A percentile compares a stretch with the other conserved stretches of the same genome.
Evolutionary conservation across 2,113 vertebrate genomes (phyloP).

Genomic region (Hystrix cristata): DNA sequence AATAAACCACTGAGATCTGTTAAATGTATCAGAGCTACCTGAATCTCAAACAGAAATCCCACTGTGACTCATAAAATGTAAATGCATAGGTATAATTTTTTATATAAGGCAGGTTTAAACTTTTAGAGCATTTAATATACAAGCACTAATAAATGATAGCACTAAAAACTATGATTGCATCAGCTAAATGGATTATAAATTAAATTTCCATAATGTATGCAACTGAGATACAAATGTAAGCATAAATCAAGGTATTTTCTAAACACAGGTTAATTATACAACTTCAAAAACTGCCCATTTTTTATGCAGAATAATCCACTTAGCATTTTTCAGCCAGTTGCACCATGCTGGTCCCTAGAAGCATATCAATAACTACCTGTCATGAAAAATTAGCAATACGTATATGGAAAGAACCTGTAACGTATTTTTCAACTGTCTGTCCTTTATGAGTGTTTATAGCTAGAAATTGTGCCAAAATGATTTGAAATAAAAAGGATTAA

Average conservation of each 20-base stretch:
- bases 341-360: slow-evolving; percentile 89
- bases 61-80: slow-evolving; percentile 96
- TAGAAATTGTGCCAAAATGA: slow-evolving; percentile 99
- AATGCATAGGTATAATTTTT: slow-evolving; percentile 93
- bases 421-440: slow-evolving; percentile 93
- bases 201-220: slow-evolving; percentile 99
- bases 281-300: slow-evolving; percentile 96
- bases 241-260: slow-evolving; percentile 99
- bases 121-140: slow-evolving; percentile 95
- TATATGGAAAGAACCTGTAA: slow-evolving; percentile 92
- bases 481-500: slow-evolving; percentile 98
- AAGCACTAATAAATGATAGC: slow-evolving; percentile 98
- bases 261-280: slow-evolving; percentile 99
- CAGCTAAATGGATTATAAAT: slow-evolving; percentile 99
- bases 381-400: slow-evolving; percentile 91
- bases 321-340: slow-evolving; percentile 94
- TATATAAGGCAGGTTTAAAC: slow-evolving; percentile 92
- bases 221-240: slow-evolving; percentile 94
- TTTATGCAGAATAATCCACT: slow-evolving; percentile 99
- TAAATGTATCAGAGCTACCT: slow-evolving; percentile 87
- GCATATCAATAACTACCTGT: slow-evolving; percentile 95
- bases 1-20: slow-evolving; percentile 85
- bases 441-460: slow-evolving; percentile 99
- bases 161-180: slow-evolving; percentile 97
- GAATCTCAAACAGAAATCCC: slow-evolving; percentile 93